phyloP scores from a whole-genome alignment of 2,113 vertebrate species.

The Xiphophorus hellerii region DNA sequence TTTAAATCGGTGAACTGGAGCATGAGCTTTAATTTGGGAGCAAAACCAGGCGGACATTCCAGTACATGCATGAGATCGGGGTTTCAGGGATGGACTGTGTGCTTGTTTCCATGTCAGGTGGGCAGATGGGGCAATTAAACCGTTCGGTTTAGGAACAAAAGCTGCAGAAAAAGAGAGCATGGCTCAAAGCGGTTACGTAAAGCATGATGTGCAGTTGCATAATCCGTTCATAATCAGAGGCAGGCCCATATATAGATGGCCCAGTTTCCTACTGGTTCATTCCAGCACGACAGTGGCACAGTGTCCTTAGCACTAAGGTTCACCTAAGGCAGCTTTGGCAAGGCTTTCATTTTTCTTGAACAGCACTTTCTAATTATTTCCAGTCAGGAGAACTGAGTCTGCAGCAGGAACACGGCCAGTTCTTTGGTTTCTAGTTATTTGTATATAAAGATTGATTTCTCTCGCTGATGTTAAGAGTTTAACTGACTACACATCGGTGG shows the following conservation, averaged over 20 bases:
- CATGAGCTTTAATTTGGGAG: background rate
- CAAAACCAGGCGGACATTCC: background rate
- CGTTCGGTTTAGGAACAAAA: constrained; percentile 39
- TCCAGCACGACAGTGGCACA: constrained; percentile 49
- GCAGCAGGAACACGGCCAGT: no score
- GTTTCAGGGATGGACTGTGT: background rate
- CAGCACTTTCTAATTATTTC: background rate
- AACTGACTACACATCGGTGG: no score
- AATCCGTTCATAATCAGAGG: constrained; percentile 76
- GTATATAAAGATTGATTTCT: background rate
- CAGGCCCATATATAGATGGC: constrained; percentile 76
- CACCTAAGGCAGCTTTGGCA: constrained; percentile 31
- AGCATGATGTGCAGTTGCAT: constrained; percentile 69
- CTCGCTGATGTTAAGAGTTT: no score
- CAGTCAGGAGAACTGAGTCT: background rate
- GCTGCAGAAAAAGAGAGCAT: constrained; percentile 33
- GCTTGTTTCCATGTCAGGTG: constrained; percentile 5
- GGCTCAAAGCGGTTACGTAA: constrained; percentile 71
- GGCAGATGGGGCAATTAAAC: constrained; percentile 8
- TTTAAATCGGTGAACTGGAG: background rate
- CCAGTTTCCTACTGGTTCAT: constrained; percentile 66
- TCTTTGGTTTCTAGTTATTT: background rate
- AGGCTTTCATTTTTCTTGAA: constrained; percentile 2
- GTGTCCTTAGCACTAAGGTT: constrained; percentile 59
- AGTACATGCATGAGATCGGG: background rate